Conservation (phyloP, 2,113 vertebrate species). For the Caloenas nicobarica region DNA sequence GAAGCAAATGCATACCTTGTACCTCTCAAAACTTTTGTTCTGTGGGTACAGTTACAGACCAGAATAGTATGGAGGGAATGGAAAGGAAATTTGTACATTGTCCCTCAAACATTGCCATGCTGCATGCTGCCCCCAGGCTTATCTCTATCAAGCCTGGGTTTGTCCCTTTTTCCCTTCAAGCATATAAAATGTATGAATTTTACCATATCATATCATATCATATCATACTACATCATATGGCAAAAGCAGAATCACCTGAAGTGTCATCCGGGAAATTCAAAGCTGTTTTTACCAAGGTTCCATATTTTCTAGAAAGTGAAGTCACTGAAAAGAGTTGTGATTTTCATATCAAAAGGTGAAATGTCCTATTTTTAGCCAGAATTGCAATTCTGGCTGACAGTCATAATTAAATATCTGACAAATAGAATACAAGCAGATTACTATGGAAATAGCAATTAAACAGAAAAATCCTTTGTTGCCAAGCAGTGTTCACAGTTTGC, state of each 20-base stretch:
- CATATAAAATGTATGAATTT: no score
- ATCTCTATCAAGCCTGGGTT: no score
- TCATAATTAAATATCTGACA: not conserved
- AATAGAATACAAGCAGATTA: not conserved
- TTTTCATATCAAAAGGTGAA: not conserved
- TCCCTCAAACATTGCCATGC: no score
- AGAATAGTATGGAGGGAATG: not conserved
- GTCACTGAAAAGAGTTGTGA: not conserved
- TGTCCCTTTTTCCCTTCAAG: no score
- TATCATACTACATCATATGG: not conserved
- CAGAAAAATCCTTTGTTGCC: not conserved
- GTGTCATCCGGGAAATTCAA: not conserved
- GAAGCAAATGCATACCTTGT: not conserved
- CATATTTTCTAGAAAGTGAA: not conserved
- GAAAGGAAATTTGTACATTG: not conserved
- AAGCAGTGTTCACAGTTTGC: not conserved
- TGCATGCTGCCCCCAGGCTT: no score
- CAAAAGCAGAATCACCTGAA: not conserved
- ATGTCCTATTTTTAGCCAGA: not conserved
- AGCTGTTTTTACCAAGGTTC: not conserved
- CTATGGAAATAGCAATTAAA: not conserved
- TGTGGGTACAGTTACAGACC: not conserved
- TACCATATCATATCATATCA: fast-evolving
- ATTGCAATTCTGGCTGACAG: not conserved
- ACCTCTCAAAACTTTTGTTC: not conserved